Conservation (phyloP, 1,140 invertebrate genomes). For the Zaprionus vittiger region DNA sequence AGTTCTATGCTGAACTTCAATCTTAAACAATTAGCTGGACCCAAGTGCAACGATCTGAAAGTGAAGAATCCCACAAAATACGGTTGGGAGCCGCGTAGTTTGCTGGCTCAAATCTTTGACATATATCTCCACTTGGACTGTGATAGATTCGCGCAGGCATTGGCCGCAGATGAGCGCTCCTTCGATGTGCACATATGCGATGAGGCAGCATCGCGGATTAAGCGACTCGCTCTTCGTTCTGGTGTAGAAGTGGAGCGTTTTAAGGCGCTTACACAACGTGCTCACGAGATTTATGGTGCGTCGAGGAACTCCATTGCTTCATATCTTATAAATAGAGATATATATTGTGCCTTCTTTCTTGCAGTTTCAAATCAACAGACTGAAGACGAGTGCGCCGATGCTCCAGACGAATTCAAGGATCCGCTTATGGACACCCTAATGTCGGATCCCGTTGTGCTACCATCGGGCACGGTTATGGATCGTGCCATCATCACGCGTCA, state of each 20-base stretch:
- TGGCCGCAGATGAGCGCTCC: constrained; percentile 97
- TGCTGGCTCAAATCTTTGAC: constrained; percentile 96
- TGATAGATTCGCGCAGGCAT: constrained; percentile 93
- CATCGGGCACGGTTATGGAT: constrained; percentile 98
- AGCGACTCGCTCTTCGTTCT: constrained; percentile 93
- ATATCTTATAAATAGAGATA: neutral
- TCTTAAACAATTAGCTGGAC: constrained; percentile 97
- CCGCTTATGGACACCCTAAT: constrained; percentile 99
- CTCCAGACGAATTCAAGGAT: constrained; percentile 98
- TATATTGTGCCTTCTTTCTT: constrained; percentile 38
- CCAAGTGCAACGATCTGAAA: constrained; percentile 98
- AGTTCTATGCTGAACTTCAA: constrained; percentile 99
- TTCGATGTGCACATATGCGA: constrained; percentile 96
- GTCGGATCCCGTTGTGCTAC: constrained; percentile 97
- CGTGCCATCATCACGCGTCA: constrained; percentile 96
- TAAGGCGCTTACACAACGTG: constrained; percentile 90
- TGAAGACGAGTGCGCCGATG: constrained; percentile 97
- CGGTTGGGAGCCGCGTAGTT: constrained; percentile 96
- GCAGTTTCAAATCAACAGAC: constrained; percentile 92
- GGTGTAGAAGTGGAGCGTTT: constrained; percentile 93
- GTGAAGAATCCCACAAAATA: constrained; percentile 98
- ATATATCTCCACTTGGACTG: constrained; percentile 99
- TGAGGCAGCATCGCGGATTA: constrained; percentile 92
- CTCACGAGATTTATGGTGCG: constrained; percentile 89
- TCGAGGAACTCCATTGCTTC: too few relatives aligned